Evolutionary conservation across 2,113 vertebrate species (phyloP), one percentile per base, ranked within the genome.

Genomic region (Saimiri boliviensis): DNA sequence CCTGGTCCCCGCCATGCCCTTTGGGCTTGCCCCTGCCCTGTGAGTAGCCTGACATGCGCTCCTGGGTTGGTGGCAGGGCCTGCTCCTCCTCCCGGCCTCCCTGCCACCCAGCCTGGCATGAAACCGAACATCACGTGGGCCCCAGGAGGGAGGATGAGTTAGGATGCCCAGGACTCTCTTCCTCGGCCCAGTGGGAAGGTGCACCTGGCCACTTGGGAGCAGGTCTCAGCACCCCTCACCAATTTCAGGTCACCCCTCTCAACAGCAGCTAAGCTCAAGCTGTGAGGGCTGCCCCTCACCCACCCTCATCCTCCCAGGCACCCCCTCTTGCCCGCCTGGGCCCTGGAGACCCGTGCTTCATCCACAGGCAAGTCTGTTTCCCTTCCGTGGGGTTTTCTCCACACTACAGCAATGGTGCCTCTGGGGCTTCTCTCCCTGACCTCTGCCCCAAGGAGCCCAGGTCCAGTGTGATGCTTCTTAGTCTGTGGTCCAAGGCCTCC

Each of bases 401-500:
- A 49, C 27, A 30, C 19, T 2, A 5, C 25, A 2, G n/a, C 40
- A 37, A 35, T 21, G 16, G 23, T 35, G 0, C 35, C 71, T n/a
- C 94, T 2, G 1, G 1, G 60, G 84, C 66, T 60, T 73, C 83
- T 86, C 17, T 49, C 58, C 10, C 27, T 9, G 6, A 21, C 42
- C 63, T 63, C n/a, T 49, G 37, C 35, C 47, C 76, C 49, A 60
- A 25, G 0, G 68, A 71, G 8, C 47, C 86, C 74, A 2, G 0
- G 0, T 30, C 16, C n/a, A 3, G 3, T 0, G 40, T 1, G 0
- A 56, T 66, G 35, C 70, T 58, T 54, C 45, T 40, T 37, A 16
- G 45, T n/a, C 30, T 20, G 6, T 32, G 27, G 70, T 13, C 68
- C 3, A 6, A 66, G 74, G 37, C n/a, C 20, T 12, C 32, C 25